Percentiles rank a stretch among this genome's conserved stretches.
These are phyloP conservation scores for Ephestia elutella DNA, from an alignment of 1,140 invertebrate genomes.

Conservation along the genomic window DNA sequence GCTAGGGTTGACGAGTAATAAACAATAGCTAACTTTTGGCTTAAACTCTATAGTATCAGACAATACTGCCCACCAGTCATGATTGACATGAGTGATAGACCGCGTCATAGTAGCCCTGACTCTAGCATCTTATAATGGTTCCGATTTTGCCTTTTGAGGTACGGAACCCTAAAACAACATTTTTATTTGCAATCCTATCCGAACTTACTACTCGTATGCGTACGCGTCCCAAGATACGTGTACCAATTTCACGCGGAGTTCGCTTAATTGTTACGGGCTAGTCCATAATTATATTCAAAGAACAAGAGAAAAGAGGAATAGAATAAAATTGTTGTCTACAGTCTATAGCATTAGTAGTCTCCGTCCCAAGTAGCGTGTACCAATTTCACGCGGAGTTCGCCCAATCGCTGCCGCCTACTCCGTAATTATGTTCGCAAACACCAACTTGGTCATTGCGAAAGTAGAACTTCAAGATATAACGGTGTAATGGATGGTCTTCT, in stretches of 20 bases:
- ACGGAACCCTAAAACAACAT: too few species aligned
- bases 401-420: slow-evolving; percentile 43
- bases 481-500: slow-evolving; percentile 16
- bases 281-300: slow-evolving; percentile 6
- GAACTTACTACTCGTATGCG: too few species aligned
- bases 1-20: too few species aligned
- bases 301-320: too few species aligned
- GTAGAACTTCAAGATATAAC: slow-evolving; percentile 23
- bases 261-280: slow-evolving; percentile 43
- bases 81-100: too few species aligned
- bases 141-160: too few species aligned
- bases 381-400: slow-evolving; percentile 53
- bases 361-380: slow-evolving; percentile 44
- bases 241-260: slow-evolving; percentile 56
- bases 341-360: slow-evolving; percentile 24
- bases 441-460: slow-evolving; percentile 26
- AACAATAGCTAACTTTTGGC: too few species aligned
- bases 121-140: too few species aligned
- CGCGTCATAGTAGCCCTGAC: too few species aligned
- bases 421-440: slow-evolving; percentile 54
- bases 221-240: slow-evolving; percentile 41
- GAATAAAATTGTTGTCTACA: neutral
- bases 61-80: too few species aligned
- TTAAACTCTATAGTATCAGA: too few species aligned
- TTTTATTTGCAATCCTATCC: too few species aligned